phyloP scores from a whole-genome alignment of 2,888 invertebrate genomes.

The Leptinotarsa peninsularis region DNA sequence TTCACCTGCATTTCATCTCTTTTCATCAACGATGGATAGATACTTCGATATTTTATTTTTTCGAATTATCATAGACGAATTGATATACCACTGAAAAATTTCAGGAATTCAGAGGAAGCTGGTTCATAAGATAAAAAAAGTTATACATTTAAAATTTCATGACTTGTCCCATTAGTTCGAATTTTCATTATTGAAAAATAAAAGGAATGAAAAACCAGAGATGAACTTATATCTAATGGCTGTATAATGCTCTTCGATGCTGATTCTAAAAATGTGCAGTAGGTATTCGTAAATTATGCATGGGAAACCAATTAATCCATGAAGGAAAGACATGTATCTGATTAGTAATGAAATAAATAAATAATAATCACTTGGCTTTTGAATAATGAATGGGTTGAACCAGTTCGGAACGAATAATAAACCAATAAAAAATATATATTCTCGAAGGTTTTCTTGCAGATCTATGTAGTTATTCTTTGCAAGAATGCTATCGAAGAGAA shows the following conservation, averaged over 20 bases:
- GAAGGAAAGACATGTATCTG: not conserved
- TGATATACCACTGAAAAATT: too few relatives aligned
- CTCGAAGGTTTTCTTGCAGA: not conserved
- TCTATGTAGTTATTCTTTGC: not conserved
- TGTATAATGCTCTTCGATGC: not conserved
- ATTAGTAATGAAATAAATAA: constrained; percentile 18
- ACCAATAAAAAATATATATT: not conserved
- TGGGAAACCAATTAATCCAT: constrained; percentile 4
- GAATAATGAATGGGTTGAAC: constrained; percentile 10
- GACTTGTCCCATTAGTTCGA: too few relatives aligned
- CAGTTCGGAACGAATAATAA: not conserved
- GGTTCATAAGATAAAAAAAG: too few relatives aligned
- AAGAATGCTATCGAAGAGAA: not conserved
- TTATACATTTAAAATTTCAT: too few relatives aligned
- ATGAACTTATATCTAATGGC: not conserved
- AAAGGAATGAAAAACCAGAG: not conserved
- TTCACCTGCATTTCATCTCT: too few relatives aligned
- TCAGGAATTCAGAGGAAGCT: too few relatives aligned
- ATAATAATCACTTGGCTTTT: constrained; percentile 11
- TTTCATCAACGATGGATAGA: too few relatives aligned
- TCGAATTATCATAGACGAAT: too few relatives aligned
- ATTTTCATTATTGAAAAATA: not conserved
- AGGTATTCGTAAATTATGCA: not conserved
- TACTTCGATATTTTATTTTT: too few relatives aligned
- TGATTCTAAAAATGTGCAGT: not conserved